phyloP scores from a whole-genome alignment of 2,888 invertebrate species.

The Cheilosia impressa region DNA sequence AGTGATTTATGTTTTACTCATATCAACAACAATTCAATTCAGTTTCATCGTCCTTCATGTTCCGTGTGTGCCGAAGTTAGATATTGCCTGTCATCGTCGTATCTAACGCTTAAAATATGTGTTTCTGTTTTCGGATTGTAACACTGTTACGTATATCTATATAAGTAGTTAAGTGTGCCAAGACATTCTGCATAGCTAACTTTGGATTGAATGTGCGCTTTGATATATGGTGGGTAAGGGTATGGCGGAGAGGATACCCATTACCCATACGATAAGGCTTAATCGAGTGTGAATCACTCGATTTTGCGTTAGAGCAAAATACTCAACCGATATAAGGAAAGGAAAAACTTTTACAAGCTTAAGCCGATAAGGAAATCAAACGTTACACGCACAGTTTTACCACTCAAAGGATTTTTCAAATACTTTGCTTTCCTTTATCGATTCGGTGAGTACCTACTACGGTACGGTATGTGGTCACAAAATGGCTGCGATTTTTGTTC shows the following conservation, averaged over 20 bases:
- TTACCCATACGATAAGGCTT: slow-evolving; percentile 61
- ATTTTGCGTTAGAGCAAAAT: slow-evolving; percentile 33
- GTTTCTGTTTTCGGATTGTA: slow-evolving; percentile 49
- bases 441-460: background rate
- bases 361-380: slow-evolving; percentile 64
- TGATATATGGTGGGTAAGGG: slow-evolving; percentile 2
- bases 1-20: slow-evolving; percentile 66
- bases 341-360: slow-evolving; percentile 48
- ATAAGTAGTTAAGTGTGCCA: background rate
- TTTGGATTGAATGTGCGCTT: slow-evolving; percentile 39
- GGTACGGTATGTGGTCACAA: slow-evolving; percentile 55
- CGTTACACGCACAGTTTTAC: slow-evolving; percentile 33
- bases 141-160: slow-evolving; percentile 39
- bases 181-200: slow-evolving; percentile 33
- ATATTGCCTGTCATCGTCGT: slow-evolving; percentile 64
- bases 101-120: slow-evolving; percentile 69
- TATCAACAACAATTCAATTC: slow-evolving; percentile 74
- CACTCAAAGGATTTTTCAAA: slow-evolving; percentile 57
- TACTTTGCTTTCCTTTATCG: slow-evolving; percentile 47
- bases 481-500: slow-evolving; percentile 62
- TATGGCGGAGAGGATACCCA: slow-evolving; percentile 1
- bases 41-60: slow-evolving; percentile 20
- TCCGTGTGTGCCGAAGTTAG: slow-evolving; percentile 41
- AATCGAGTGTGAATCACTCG: slow-evolving; percentile 73
- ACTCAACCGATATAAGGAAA: slow-evolving; percentile 4